phyloP scores from a whole-genome alignment of 2,888 invertebrate species.

The Platerodrilus igneus region DNA sequence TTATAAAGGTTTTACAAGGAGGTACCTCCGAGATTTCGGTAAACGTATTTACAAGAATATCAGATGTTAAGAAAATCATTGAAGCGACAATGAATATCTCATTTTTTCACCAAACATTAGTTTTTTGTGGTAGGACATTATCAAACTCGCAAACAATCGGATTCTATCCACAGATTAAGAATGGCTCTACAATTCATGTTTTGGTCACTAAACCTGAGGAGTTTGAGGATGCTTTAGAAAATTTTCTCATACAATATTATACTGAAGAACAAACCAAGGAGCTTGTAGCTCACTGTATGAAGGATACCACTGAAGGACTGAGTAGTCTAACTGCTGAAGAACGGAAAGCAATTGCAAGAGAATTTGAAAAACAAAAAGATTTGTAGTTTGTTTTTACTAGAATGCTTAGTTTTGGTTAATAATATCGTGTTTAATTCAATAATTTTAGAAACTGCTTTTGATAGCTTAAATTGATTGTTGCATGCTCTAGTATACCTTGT shows the following conservation, averaged over 20 bases:
- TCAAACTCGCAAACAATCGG: conserved; percentile 66
- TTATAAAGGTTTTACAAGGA: conserved; percentile 69
- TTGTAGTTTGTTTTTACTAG: too few relatives aligned
- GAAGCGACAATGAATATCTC: conserved; percentile 62
- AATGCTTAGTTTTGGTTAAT: too few relatives aligned
- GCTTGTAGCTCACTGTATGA: conserved; percentile 57
- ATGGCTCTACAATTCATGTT: conserved; percentile 69
- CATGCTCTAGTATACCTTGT: too few relatives aligned
- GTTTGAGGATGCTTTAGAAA: conserved; percentile 55
- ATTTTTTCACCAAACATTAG: conserved; percentile 63
- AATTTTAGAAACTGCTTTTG: too few relatives aligned
- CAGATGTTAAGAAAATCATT: conserved; percentile 65
- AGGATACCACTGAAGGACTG: too few relatives aligned
- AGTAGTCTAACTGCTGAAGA: too few relatives aligned
- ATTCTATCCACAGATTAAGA: conserved; percentile 67
- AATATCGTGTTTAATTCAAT: too few relatives aligned
- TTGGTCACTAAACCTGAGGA: conserved; percentile 65
- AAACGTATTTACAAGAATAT: conserved; percentile 55
- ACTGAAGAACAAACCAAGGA: conserved; percentile 60
- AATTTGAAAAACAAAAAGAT: too few relatives aligned
- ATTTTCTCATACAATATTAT: conserved; percentile 59
- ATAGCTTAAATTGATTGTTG: too few relatives aligned
- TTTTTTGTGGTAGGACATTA: conserved; percentile 66
- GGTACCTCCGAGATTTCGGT: conserved; percentile 66
- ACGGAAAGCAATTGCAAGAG: too few relatives aligned